Base-by-base conservation (phyloP, 1,140 invertebrate species). In the Belonocnema kinseyi region DNA sequence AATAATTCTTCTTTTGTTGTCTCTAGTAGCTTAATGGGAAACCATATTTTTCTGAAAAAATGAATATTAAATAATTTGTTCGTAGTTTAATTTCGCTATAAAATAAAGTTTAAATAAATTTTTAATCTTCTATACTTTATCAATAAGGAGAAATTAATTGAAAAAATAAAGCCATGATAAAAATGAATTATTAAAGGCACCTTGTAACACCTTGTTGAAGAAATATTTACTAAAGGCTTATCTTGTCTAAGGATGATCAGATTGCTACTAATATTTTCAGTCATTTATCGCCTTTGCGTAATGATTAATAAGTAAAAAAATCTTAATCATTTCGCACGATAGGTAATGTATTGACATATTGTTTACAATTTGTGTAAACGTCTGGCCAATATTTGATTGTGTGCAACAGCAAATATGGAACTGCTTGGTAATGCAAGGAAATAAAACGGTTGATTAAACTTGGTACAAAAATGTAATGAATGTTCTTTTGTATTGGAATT, bases 161-260 rank as follows among this genome's bases (percentile, higher is more conserved):
- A 2, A 3, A 33, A 61, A 61, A 61, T 3, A 16, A 61, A 40
- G 11, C 14, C 2, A 19, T 26, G 19, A 21, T 12, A 12, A 14
- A 13, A 61, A 61, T 56, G 13, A 16, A 33, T 61, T 16, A 4
- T 3, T 1, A 61, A 61, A 61, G 14, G 5, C 58, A 21, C 10
- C 56, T 58, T 58, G 56, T 61, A 61, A 61, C 16, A 50, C 40
- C 17, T 21, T 72, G 0, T 51, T 66, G 19, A 50, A 16, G 16
- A 16, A 70, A 66, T 56, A 50, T 79, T 75, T 75, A 78, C 33
- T 7, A 40, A 73, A 73, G 46, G 46, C 51, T 77, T 77, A 77
- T 77, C 76, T 77, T 50, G 71, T 46, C 52, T 61, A 51, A 19
- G 26, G 13, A 61, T 33, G 16, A 61, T 26, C 58, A 13, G 58